These are phyloP conservation scores for Phalangium opilio DNA, from an alignment of 2,888 invertebrate genomes.

Conservation along the genomic window DNA sequence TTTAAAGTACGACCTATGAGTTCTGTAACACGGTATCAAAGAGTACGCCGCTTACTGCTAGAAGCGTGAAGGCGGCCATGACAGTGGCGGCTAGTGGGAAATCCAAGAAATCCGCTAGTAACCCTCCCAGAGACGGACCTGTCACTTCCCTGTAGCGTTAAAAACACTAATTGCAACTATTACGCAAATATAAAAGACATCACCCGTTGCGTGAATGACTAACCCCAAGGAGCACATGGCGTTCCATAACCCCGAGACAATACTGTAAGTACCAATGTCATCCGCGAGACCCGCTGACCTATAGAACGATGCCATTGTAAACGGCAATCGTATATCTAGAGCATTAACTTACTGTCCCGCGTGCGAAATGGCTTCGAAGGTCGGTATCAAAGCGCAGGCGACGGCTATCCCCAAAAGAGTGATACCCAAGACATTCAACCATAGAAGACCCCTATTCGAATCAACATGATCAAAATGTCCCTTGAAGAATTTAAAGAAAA, in stretches of 20 bases:
- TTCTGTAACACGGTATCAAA: too few relatives aligned
- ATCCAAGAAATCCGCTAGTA: slow-evolving; percentile 46
- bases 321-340: too few relatives aligned
- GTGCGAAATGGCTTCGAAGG: slow-evolving; percentile 54
- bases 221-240: slow-evolving; percentile 55
- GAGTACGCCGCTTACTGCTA: too few relatives aligned
- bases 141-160: slow-evolving; percentile 41
- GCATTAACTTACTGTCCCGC: slow-evolving; percentile 58
- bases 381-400: slow-evolving; percentile 53
- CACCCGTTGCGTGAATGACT: too few relatives aligned
- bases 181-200: too few relatives aligned
- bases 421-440: slow-evolving; percentile 49
- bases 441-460: too few relatives aligned
- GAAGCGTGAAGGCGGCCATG: too few relatives aligned
- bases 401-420: slow-evolving; percentile 52
- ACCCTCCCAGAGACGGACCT: slow-evolving; percentile 50
- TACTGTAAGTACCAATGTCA: slow-evolving; percentile 51
- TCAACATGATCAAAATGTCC: too few relatives aligned
- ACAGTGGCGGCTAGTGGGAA: slow-evolving; percentile 52
- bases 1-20: too few relatives aligned
- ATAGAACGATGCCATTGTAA: too few relatives aligned
- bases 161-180: too few relatives aligned
- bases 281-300: slow-evolving; percentile 51
- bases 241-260: slow-evolving; percentile 59
- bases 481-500: too few relatives aligned